Conservation (phyloP, 2,113 vertebrate species). For the Platichthys stellatus region DNA sequence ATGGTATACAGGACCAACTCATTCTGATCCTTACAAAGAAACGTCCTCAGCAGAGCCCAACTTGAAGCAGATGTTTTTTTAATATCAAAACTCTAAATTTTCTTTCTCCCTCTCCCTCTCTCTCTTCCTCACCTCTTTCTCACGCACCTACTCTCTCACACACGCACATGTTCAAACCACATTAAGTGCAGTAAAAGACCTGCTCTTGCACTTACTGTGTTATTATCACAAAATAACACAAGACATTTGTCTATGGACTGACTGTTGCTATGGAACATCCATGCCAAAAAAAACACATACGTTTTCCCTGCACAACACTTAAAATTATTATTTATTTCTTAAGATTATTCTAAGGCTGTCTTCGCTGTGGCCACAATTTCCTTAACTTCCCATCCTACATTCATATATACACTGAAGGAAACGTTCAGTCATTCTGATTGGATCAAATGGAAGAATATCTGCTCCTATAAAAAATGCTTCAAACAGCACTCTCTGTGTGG, state of each 20-base stretch:
- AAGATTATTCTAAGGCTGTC: background rate
- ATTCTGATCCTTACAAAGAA: background rate
- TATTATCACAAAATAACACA: background rate
- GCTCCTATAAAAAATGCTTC: no score
- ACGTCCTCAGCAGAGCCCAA: background rate
- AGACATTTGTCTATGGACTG: no score
- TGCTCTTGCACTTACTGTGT: background rate
- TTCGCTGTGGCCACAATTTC: no score
- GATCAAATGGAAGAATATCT: background rate
- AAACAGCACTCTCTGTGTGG: no score
- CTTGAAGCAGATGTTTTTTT: background rate
- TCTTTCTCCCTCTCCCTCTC: background rate
- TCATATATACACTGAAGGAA: no score
- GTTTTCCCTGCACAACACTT: no score
- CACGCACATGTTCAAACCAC: background rate
- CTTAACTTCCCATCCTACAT: no score
- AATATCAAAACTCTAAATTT: background rate
- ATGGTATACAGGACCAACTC: background rate
- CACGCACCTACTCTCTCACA: background rate
- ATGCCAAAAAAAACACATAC: background rate
- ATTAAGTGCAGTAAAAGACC: no score
- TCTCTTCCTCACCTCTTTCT: no score
- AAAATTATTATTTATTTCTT: no score
- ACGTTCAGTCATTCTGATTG: no score
- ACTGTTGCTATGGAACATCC: background rate